Evolutionary conservation across 1,140 invertebrate genomes (phyloP).

Genomic region (Drosophila arizonae): DNA sequence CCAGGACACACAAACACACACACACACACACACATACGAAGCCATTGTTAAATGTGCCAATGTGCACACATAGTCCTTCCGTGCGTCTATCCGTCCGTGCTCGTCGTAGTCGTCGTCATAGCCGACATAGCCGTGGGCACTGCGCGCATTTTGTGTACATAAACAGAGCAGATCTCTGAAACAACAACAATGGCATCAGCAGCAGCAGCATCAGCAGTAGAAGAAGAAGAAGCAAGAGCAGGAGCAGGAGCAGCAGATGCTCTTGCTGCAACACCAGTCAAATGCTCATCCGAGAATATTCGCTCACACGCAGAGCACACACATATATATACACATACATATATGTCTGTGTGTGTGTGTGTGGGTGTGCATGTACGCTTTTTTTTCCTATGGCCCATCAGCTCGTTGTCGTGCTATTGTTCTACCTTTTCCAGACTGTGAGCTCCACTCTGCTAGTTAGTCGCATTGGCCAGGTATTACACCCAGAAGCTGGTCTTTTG

Average conservation of each 20-base stretch:
- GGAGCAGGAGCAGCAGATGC: constrained; percentile 23
- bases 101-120: constrained; percentile 47
- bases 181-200: constrained; percentile 51
- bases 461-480: background rate
- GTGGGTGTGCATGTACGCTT: constrained; percentile 2
- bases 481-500: constrained; percentile 5
- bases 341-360: background rate
- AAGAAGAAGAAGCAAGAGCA: constrained; percentile 19
- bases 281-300: constrained; percentile 74
- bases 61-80: constrained; percentile 65
- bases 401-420: constrained; percentile 14
- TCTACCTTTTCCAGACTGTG: constrained; percentile 10
- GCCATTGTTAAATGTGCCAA: constrained; percentile 78
- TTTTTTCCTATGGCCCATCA: constrained; percentile 1
- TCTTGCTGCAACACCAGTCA: constrained; percentile 39
- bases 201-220: constrained; percentile 12
- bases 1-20: constrained; percentile 22
- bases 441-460: background rate
- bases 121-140: constrained; percentile 29
- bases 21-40: constrained; percentile 26
- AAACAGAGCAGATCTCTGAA: constrained; percentile 64
- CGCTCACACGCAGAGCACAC: constrained; percentile 30
- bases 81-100: constrained; percentile 34
- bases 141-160: constrained; percentile 64
- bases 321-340: background rate